Conservation (phyloP, 2,113 vertebrate genomes). For the Trichechus manatus region DNA sequence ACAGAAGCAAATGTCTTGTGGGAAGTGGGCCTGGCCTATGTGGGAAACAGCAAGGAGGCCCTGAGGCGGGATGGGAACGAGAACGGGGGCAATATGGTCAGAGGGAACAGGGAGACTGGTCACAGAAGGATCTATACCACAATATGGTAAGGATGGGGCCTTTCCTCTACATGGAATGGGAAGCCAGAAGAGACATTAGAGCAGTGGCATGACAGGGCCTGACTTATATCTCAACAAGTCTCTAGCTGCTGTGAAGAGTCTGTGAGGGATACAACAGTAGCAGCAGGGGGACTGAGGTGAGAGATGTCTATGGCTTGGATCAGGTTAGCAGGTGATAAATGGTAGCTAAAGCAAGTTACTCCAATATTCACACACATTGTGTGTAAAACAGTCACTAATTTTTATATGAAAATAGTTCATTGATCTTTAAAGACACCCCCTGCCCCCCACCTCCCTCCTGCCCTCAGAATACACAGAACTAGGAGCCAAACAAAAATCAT, state of each 20-base stretch:
- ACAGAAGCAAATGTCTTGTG: not conserved
- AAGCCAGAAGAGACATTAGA: not conserved
- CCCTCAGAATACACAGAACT: not conserved
- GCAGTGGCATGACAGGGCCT: fast-evolving
- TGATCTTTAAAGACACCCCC: not conserved
- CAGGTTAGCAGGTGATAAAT: fast-evolving
- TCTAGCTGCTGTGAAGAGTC: not conserved
- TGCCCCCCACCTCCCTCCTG: not conserved
- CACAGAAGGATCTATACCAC: fast-evolving
- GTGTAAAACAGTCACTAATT: too few species aligned
- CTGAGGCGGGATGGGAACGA: not conserved
- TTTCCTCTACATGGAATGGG: not conserved
- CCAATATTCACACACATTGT: fast-evolving
- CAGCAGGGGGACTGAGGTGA: too few species aligned
- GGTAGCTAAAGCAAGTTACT: not conserved
- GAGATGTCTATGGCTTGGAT: fast-evolving
- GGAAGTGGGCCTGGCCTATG: not conserved
- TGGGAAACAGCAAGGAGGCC: not conserved
- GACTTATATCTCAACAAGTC: not conserved
- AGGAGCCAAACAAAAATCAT: not conserved
- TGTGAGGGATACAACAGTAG: fast-evolving
- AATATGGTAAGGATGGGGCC: not conserved
- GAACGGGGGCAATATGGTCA: not conserved
- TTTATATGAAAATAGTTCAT: not conserved
- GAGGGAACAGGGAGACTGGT: not conserved